Conservation (phyloP, 2,797 vertebrate species). For the Simalia tracyae region DNA sequence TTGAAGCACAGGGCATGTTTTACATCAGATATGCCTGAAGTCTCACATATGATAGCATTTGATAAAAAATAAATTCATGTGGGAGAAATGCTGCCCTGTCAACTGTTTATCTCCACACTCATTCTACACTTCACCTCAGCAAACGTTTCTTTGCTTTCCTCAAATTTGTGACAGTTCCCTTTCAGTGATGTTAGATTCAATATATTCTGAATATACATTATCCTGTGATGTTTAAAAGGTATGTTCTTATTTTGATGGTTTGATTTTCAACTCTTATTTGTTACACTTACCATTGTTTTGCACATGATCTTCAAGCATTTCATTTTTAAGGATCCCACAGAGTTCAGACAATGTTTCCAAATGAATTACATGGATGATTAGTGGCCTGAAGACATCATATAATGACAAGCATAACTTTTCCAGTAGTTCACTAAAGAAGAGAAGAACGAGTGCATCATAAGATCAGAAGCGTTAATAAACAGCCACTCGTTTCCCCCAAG, state of each 20-base stretch:
- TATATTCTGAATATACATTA: background rate
- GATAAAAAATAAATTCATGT: background rate
- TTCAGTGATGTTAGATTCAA: background rate
- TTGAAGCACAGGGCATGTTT: background rate
- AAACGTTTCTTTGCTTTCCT: background rate
- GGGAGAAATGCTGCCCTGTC: background rate
- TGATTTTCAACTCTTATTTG: background rate
- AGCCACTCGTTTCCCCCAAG: background rate
- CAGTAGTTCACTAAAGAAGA: slow-evolving; percentile 84
- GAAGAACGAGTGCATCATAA: slow-evolving; percentile 50
- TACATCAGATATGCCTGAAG: background rate
- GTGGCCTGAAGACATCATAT: slow-evolving; percentile 93
- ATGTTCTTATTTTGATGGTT: background rate
- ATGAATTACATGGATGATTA: slow-evolving; percentile 97
- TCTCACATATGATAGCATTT: background rate
- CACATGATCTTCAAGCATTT: slow-evolving; percentile 98
- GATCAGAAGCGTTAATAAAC: background rate
- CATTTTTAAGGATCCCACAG: slow-evolving; percentile 97
- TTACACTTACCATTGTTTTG: slow-evolving; percentile 87
- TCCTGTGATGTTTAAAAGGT: background rate
- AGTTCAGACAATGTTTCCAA: slow-evolving; percentile 97
- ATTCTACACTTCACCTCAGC: background rate
- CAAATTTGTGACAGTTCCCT: background rate
- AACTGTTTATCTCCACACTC: background rate
- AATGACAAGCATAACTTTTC: slow-evolving; percentile 92